phyloP scores from a whole-genome alignment of 2,888 invertebrate species.

The Actias luna region DNA sequence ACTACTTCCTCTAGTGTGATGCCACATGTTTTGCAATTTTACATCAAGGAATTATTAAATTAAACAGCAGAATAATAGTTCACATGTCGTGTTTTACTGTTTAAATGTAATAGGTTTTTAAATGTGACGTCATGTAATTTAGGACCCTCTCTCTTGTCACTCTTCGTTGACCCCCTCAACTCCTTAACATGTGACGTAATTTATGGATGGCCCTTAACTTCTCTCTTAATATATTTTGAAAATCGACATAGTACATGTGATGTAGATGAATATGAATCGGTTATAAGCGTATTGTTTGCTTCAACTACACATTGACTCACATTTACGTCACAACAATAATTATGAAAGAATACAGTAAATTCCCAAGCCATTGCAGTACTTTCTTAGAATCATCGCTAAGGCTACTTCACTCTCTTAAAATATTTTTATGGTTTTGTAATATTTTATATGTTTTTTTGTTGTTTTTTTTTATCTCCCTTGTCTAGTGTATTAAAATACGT shows the following conservation, averaged over 20 bases:
- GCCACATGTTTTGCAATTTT: too few species aligned
- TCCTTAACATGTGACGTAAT: too few species aligned
- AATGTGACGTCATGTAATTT: too few species aligned
- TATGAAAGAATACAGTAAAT: slow-evolving; percentile 1
- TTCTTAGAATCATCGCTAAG: slow-evolving; percentile 12
- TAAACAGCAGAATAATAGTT: too few species aligned
- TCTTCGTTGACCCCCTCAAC: too few species aligned
- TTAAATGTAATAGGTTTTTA: too few species aligned
- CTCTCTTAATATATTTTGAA: background rate
- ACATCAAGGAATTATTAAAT: too few species aligned
- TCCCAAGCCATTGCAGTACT: slow-evolving; percentile 3
- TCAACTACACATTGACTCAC: background rate
- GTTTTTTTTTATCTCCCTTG: slow-evolving; percentile 52
- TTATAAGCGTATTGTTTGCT: background rate
- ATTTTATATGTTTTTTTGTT: slow-evolving; percentile 65
- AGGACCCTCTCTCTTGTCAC: too few species aligned
- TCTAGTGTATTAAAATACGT: slow-evolving; percentile 52
- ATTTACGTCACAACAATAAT: background rate
- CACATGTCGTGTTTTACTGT: too few species aligned
- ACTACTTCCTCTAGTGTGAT: too few species aligned
- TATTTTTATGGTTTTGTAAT: slow-evolving; percentile 69
- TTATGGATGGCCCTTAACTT: too few species aligned
- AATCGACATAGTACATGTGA: background rate
- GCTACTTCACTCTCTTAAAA: slow-evolving; percentile 19
- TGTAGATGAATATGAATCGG: background rate